Conservation (phyloP, 2,113 vertebrate genomes). For the Nettapus auritus region DNA sequence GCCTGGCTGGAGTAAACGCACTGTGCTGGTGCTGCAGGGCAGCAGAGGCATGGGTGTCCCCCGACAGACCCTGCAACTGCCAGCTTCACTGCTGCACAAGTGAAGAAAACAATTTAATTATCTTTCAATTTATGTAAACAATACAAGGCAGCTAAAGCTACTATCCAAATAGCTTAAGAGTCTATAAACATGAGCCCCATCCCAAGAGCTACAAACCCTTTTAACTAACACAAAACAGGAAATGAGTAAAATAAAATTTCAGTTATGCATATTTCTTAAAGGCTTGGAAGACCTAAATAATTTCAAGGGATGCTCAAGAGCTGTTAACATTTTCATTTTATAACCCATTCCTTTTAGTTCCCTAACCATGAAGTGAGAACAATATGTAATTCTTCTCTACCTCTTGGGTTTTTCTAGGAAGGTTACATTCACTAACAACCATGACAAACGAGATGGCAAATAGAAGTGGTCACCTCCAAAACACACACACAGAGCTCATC, state of each 20-base stretch:
- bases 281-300: background rate
- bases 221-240: background rate
- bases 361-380: background rate
- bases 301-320: background rate
- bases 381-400: background rate
- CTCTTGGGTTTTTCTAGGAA: background rate
- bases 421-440: background rate
- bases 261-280: background rate
- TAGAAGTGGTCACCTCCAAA: background rate
- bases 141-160: background rate
- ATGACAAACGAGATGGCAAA: accelerated
- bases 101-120: background rate
- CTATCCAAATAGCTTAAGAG: background rate
- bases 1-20: background rate
- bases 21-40: background rate
- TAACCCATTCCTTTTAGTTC: background rate
- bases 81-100: accelerated
- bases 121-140: background rate
- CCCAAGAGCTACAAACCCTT: background rate
- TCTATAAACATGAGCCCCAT: background rate
- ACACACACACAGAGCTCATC: background rate
- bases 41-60: background rate
- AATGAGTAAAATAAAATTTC: background rate
- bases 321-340: background rate
- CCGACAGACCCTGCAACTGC: background rate